Evolutionary conservation across 2,888 invertebrate genomes (phyloP), one percentile per base, ranked within the genome.

Genomic region (Onchidella celtica): DNA sequence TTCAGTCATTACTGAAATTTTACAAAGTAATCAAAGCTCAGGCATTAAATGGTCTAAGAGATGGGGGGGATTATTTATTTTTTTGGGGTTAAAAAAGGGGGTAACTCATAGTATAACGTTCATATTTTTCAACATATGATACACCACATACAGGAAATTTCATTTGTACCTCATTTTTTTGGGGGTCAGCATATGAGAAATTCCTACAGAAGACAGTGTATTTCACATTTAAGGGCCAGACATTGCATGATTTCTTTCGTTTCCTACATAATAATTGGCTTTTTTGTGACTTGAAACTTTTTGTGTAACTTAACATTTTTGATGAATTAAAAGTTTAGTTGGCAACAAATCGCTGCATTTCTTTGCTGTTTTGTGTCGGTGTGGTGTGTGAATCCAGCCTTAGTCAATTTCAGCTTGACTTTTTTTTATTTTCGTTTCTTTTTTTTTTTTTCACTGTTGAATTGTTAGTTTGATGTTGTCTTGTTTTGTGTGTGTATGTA

Each of bases 241-340:
- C 17, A 11, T 47, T 47, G 47, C 47, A 47, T 47, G 47, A 47
- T 17, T 47, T 47, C 17, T 6, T 47, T 47, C n/a, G n/a, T n/a
- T 47, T 17, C 17, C 17, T 17, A 47, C 47, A 47, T 47, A 47
- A 47, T 47, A 47, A 6, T 11, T 47, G 6, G 47, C 47, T 47
- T 47, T n/a, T n/a, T 47, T 47, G 47, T 47, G 47, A 47, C 47
- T 11, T 47, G 47, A 17, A 47, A 47, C 47, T 47, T 47, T 69
- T n/a, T 47, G 38, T 69, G 69, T 69, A 17, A 69, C 27, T 47
- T n/a, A 47, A 40, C 24, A 69, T 17, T 59, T 66, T 38, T 40
- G 40, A 38, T 38, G 69, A 69, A 69, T 47, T 47, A 47, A 69
- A 69, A 40, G 69, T 69, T 69, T 69, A 69, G 69, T 69, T 69